Percentiles rank a stretch among this genome's conserved stretches.
phyloP scores from a whole-genome alignment of 2,113 vertebrate genomes.

The Oxyruncus cristatus region DNA sequence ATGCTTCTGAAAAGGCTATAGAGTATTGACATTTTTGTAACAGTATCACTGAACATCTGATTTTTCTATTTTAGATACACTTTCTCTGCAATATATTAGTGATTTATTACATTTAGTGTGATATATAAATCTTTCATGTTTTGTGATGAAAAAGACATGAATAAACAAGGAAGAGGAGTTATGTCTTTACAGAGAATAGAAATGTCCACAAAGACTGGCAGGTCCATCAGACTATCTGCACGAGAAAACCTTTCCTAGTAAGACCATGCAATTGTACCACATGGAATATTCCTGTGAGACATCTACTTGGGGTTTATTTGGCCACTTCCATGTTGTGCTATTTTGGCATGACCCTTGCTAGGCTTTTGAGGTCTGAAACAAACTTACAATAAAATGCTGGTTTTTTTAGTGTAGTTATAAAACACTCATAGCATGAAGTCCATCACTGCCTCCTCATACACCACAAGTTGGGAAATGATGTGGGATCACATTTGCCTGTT shows the following conservation, averaged over 20 bases:
- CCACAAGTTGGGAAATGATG: slow-evolving; percentile 4
- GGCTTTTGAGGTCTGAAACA: slow-evolving; percentile 34
- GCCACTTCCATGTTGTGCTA: neutral
- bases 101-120: neutral
- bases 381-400: slow-evolving; percentile 7
- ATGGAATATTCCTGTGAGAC: neutral
- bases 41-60: neutral
- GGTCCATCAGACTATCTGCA: neutral
- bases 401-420: neutral
- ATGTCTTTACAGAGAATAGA: neutral
- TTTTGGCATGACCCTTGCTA: slow-evolving; percentile 5
- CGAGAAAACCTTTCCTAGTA: neutral
- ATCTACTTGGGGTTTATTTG: slow-evolving; percentile 17
- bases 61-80: neutral
- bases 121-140: neutral
- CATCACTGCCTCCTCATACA: neutral
- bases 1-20: neutral
- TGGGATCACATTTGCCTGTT: neutral
- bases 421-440: neutral
- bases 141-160: neutral
- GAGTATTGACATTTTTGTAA: neutral
- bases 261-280: neutral
- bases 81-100: neutral
- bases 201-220: neutral
- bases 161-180: neutral